Evolutionary conservation across 2,888 invertebrate genomes (phyloP), one percentile per base, ranked within the genome.

Genomic region (Prosapia bicincta): DNA sequence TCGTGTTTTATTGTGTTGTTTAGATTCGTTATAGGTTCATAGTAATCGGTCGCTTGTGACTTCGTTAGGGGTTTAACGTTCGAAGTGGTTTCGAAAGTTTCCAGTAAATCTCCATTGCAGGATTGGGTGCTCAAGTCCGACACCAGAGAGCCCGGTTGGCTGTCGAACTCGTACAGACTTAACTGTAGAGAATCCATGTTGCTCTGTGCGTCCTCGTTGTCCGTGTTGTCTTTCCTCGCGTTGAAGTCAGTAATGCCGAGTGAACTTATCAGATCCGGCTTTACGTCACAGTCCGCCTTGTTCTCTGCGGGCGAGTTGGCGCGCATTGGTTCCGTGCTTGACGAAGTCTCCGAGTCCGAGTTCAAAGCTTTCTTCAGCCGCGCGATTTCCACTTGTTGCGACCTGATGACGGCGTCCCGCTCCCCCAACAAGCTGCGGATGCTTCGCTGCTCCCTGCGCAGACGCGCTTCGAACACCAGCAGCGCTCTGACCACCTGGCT

Each of bases 371-470:
- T 87, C 32, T 84, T 87, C 28, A 92, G 85, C 83, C 89, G 90
- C 10, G 88, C 86, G 78, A 93, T 91, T 84, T 93, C 91, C 79
- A 89, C 88, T 81, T 90, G 89, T 82, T 93, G 93, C 75, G 89
- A 87, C 82, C 89, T 89, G 78, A 93, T 92, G 69, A 92, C 88
- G 82, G 89, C 89, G 82, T 93, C 93, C 83, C 92, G 92, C 82
- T 92, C 91, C 77, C 88, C 88, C 23, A 93, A 86, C 71, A 91
- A 88, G 75, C 89, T 88, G 77, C 89, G 88, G 79, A 93, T 92
- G 81, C 89, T 89, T 81, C 91, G 90, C 83, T 93, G 92, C 83
- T 93, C 93, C 83, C 91, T 90, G 69, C 90, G 88, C 26, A 93
- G 86, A 9, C 92, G 87, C 9, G 92, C 91, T 84, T 93, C 93